Base-by-base conservation (phyloP, 2,113 vertebrate genomes). In the Synchiropus splendidus region DNA sequence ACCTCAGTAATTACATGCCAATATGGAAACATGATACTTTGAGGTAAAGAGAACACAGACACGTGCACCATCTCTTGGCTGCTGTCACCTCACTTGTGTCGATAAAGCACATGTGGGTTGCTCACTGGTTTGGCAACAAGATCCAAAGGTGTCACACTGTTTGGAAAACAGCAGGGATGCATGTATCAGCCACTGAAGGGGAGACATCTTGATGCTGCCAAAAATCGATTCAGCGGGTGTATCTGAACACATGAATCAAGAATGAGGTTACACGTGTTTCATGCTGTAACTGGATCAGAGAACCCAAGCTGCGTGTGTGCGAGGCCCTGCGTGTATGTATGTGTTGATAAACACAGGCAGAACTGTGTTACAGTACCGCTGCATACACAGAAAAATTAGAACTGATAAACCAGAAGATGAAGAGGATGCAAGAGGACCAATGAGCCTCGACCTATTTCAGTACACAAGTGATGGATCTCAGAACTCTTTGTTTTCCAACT, bases 21-120 rank as follows among this genome's bases (percentile, higher is more conserved):
- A 27, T 8, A 8, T 27, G 21, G 21, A 27, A 27, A 27, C 21
- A 27, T 27, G 21, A 27, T 27, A 51, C 39, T 12, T 16, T n/a
- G n/a, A 21, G 9, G 45, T 16, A 54, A 2, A 42, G 35, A n/a
- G n/a, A 50, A 27, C 37, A 40, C 32, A 41, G n/a, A 17, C 30
- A 10, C 30, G 6, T 31, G 30, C 51, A 36, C 32, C 9, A 35
- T 36, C 54, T 53, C 54, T 49, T 1, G 54, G 16, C 37, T 1
- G 46, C 27, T 54, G 41, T 48, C 17, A 49, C 45, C 36, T 41
- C 30, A 34, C 34, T 36, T 43, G 63, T 39, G 31, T 36, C 43
- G 31, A 27, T 16, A 10, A 43, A n/a, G 53, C 41, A 13, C 37
- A 49, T 61, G 55, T 36, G 57, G 58, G 61, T 34, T 34, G 48